phyloP scores from a whole-genome alignment of 1,140 invertebrate genomes.

The Hyphantria cunea region DNA sequence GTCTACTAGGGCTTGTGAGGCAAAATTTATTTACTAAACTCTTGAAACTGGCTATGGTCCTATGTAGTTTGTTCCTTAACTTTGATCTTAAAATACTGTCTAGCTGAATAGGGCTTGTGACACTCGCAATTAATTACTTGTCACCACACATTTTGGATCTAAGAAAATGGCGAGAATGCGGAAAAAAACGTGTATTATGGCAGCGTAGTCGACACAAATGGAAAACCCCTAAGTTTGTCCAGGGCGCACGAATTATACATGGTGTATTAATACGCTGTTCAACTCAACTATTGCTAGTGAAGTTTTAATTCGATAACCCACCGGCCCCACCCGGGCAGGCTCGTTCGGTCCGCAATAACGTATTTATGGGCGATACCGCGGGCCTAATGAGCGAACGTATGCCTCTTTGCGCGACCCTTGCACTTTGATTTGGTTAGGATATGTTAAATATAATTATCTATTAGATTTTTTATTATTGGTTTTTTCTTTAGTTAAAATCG shows the following conservation, averaged over 20 bases:
- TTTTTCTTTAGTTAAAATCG: too few species aligned
- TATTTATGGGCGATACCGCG: constrained; percentile 79
- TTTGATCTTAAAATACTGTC: too few species aligned
- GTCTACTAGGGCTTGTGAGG: too few species aligned
- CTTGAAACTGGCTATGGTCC: too few species aligned
- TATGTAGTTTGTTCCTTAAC: too few species aligned
- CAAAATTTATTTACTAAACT: too few species aligned
- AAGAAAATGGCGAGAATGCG: too few species aligned
- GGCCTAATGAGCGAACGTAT: constrained; percentile 75
- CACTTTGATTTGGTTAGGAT: constrained; percentile 39
- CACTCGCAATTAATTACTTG: too few species aligned
- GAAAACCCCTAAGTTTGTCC: constrained; percentile 63
- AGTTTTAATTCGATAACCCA: constrained; percentile 80
- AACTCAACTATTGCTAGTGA: constrained; percentile 78
- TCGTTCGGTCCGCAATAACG: constrained; percentile 63
- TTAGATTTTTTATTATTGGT: background rate
- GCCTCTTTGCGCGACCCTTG: constrained; percentile 58
- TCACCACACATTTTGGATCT: too few species aligned
- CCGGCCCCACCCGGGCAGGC: constrained; percentile 37
- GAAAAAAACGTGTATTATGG: too few species aligned
- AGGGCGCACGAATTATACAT: constrained; percentile 77
- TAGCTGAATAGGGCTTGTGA: too few species aligned
- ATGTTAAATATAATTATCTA: constrained; percentile 27
- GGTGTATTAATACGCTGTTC: constrained; percentile 78
- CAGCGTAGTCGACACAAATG: constrained; percentile 33